phyloP scores from a whole-genome alignment of 2,113 vertebrate genomes.

The Lathamus discolor region DNA sequence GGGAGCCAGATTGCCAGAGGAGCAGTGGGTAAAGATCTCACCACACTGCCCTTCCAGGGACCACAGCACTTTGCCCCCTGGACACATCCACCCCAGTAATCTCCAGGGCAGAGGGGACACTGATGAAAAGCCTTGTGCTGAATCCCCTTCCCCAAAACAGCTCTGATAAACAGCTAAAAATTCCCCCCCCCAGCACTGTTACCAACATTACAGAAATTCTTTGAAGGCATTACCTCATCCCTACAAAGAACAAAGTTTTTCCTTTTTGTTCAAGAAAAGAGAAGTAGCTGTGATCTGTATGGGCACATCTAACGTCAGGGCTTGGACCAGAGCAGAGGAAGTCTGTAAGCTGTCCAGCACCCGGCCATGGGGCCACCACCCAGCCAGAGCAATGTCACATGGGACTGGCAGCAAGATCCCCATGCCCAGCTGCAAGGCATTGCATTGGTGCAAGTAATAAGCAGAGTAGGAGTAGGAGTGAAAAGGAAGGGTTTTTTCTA shows the following conservation, averaged over 20 bases:
- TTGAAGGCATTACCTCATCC: slow-evolving; percentile 18
- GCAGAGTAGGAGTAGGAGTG: neutral
- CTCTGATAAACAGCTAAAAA: neutral
- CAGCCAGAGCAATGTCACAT: neutral
- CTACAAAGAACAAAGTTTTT: neutral
- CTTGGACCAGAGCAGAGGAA: neutral
- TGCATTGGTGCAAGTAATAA: neutral
- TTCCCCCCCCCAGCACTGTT: neutral
- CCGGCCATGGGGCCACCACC: fast-evolving
- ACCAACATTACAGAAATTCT: neutral
- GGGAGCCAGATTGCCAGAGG: neutral
- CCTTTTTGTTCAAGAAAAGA: neutral
- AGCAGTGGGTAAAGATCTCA: neutral
- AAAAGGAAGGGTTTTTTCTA: slow-evolving; percentile 13
- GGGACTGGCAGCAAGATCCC: neutral
- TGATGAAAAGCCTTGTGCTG: neutral
- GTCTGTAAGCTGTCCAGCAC: neutral
- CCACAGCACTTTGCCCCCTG: fast-evolving
- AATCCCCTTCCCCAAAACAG: neutral
- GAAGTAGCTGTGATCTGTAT: neutral
- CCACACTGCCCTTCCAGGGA: neutral
- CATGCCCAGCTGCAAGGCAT: neutral
- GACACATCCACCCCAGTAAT: neutral
- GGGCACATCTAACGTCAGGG: neutral
- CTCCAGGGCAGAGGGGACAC: neutral